Conservation (phyloP, 2,797 vertebrate genomes). For the Anisognathus igniventris region DNA sequence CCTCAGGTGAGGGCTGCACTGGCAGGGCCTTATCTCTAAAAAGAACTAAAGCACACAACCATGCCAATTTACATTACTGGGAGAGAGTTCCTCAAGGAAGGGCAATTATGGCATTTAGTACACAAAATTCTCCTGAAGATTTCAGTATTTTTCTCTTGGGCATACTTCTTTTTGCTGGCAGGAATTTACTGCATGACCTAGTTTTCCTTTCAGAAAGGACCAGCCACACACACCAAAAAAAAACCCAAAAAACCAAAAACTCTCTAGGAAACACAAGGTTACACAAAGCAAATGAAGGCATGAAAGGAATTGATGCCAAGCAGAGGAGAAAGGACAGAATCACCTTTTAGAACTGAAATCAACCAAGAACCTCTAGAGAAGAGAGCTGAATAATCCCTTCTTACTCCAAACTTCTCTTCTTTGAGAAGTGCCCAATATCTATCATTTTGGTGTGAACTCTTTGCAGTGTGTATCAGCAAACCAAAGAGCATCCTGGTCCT, state of each 20-base stretch:
- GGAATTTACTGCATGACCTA: conserved; percentile 27
- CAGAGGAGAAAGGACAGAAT: not conserved
- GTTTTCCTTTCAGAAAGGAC: conserved; percentile 44
- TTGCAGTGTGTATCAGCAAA: not conserved
- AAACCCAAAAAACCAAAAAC: not conserved
- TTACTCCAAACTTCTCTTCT: not conserved
- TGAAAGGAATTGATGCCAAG: not conserved
- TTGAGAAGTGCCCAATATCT: not conserved
- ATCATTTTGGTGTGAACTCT: not conserved
- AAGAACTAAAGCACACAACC: not conserved
- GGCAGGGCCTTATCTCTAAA: conserved; percentile 11
- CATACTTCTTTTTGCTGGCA: not conserved
- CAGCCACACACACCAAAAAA: not conserved
- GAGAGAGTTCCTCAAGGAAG: conserved; percentile 33
- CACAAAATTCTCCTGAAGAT: conserved; percentile 24
- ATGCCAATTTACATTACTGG: not conserved
- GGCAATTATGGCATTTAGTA: conserved; percentile 46
- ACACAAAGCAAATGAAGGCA: not conserved
- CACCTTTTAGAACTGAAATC: not conserved
- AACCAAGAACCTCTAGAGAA: not conserved
- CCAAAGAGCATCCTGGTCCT: not conserved
- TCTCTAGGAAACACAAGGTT: conserved; percentile 10
- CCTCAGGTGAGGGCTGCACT: not conserved
- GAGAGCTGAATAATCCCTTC: not conserved
- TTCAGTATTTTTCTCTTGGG: not conserved